Evolutionary conservation across 2,113 vertebrate genomes (phyloP).

Genomic region (Entosphenus tridentatus): DNA sequence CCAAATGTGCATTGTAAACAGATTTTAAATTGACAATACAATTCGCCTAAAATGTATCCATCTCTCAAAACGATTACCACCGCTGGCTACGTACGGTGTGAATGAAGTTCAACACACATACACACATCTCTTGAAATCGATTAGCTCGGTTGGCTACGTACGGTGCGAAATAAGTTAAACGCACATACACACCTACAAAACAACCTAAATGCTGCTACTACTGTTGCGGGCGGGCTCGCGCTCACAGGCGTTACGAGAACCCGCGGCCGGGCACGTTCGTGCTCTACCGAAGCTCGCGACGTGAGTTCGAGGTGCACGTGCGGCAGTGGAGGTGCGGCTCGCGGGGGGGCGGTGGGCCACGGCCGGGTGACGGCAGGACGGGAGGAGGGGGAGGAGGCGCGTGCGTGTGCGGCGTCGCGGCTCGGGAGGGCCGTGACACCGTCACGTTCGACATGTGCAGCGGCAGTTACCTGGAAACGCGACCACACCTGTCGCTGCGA

Average conservation of each 20-base stretch:
- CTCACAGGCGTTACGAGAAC: slow-evolving; percentile 27
- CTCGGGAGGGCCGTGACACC: slow-evolving; percentile 20
- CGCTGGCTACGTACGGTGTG: no score
- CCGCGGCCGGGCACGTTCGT: slow-evolving; percentile 32
- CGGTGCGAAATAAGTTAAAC: no score
- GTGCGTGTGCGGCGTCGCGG: slow-evolving; percentile 28
- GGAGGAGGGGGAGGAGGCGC: slow-evolving; percentile 14
- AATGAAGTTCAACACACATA: no score
- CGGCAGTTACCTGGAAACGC: slow-evolving; percentile 20
- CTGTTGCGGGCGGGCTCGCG: neutral
- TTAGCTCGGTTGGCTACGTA: no score
- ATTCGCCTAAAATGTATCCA: no score
- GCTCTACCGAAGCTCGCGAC: slow-evolving; percentile 18
- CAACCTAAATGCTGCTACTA: no score
- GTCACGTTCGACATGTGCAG: slow-evolving; percentile 35
- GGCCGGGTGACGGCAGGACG: slow-evolving; percentile 24
- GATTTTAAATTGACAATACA: no score
- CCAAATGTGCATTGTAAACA: no score
- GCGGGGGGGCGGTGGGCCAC: slow-evolving; percentile 20
- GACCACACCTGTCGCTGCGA: slow-evolving; percentile 23
- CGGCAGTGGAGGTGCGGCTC: slow-evolving; percentile 35
- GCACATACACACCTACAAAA: no score
- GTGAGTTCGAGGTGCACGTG: slow-evolving; percentile 29
- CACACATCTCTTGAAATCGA: no score
- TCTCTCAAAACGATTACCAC: no score